A percentile compares a stretch with the other conserved stretches of the same genome.
phyloP scores from a whole-genome alignment of 2,113 vertebrate genomes.

The Microtus oregoni region DNA sequence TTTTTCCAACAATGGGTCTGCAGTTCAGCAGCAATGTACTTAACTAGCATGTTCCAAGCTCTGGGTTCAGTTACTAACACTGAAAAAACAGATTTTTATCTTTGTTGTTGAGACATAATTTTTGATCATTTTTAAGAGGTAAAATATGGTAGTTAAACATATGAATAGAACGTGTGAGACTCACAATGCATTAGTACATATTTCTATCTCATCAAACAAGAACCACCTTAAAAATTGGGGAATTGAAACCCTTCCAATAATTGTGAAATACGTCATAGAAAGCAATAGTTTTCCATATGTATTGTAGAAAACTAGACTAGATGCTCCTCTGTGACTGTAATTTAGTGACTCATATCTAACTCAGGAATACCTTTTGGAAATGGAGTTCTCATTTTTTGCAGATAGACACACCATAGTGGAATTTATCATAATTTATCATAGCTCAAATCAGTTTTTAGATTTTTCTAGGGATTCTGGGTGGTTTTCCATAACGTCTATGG shows the following conservation, averaged over 20 bases:
- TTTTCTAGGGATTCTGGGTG: neutral
- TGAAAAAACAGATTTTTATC: neutral
- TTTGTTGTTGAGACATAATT: neutral
- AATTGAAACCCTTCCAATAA: neutral
- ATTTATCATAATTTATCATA: neutral
- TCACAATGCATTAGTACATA: neutral
- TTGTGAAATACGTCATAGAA: neutral
- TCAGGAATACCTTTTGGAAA: neutral
- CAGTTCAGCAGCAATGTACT: neutral
- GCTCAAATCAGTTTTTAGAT: neutral
- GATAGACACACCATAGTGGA: rapidly evolving
- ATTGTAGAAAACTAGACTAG: neutral
- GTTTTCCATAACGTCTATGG: neutral
- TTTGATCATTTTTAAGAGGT: neutral
- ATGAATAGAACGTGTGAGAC: neutral
- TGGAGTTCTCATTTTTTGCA: neutral
- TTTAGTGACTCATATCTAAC: no score
- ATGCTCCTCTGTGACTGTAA: no score
- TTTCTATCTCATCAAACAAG: neutral
- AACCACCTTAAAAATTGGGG: neutral
- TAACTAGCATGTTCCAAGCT: neutral
- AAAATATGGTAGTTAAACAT: neutral
- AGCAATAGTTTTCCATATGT: neutral
- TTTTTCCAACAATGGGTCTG: neutral
- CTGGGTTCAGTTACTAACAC: neutral